Evolutionary conservation across 2,888 invertebrate genomes (phyloP), one percentile per base, ranked within the genome.

Genomic region (Tachina grossa): DNA sequence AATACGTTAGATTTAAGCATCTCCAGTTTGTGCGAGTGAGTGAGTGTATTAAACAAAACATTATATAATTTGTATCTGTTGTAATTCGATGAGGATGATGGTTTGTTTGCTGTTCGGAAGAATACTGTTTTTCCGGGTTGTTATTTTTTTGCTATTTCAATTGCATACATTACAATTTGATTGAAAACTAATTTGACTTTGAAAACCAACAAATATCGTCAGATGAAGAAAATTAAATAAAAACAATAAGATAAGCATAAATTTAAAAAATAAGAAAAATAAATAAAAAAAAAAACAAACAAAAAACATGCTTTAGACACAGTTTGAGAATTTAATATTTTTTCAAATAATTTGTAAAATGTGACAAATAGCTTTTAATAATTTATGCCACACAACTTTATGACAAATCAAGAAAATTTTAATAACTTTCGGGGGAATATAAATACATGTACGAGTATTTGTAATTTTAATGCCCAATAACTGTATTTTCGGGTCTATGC

Each of bases 111-210:
- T 72, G 14, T 39, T 49, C 31, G 72, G n/a, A 66, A 55, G 90
- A 89, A 91, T 90, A 90, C 89, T 90, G 88, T 89, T 89, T 90
- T 89, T 88, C 83, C 39, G n/a, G 11, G 3, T 63, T 45, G 10
- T 39, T 41, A 43, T 69, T 47, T 43, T 61, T 68, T 43, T 63
- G 63, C 31, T 76, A 22, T 51, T 79, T 76, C 45, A 61, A 80
- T 80, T 53, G 59, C 51, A 83, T 81, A 66, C 51, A 83, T 81
- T 74, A 78, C 47, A 71, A 88, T 89, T 90, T 91, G 90, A 91
- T 92, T 90, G 90, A 88, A 90, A 91, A 89, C 89, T 92, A 92
- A 91, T 92, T 78, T 92, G 91, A 90, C 90, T 91, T 91, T 90
- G 88, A 84, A 31, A 87, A 81, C 31, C 31, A 71, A 61, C 69